A percentile compares a stretch with the other conserved stretches of the same genome.
These are phyloP conservation scores for Parasteatoda tepidariorum DNA, from an alignment of 1,140 invertebrate species.

Conservation along the genomic window DNA sequence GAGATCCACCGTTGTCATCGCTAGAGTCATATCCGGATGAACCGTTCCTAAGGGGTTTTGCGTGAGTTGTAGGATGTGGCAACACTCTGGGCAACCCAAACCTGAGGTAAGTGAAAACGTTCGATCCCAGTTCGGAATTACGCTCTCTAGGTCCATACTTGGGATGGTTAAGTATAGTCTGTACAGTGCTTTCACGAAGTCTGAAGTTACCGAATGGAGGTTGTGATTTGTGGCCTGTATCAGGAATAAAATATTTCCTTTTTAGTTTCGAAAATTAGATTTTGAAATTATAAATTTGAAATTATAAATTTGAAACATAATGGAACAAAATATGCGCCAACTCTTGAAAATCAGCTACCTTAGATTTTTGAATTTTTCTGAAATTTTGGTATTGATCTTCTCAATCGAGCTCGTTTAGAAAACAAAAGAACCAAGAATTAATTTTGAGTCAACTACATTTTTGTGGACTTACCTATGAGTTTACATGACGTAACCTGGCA, in stretches of 20 bases:
- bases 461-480: too few species aligned
- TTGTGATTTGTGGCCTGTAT: slow-evolving; percentile 54
- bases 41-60: slow-evolving; percentile 70
- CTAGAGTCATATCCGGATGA: slow-evolving; percentile 90
- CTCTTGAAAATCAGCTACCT: slow-evolving; percentile 15
- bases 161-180: slow-evolving; percentile 90
- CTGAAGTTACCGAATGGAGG: slow-evolving; percentile 82
- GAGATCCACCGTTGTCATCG: slow-evolving; percentile 74
- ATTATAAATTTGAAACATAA: slow-evolving; percentile 66
- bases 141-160: slow-evolving; percentile 67
- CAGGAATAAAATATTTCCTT: not conserved
- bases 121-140: slow-evolving; percentile 83
- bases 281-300: too few species aligned
- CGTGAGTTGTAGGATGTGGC: slow-evolving; percentile 74
- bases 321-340: slow-evolving; percentile 86
- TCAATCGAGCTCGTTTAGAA: too few species aligned
- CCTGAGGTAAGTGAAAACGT: slow-evolving; percentile 93
- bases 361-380: too few species aligned
- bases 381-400: too few species aligned
- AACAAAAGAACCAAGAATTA: too few species aligned
- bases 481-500: too few species aligned
- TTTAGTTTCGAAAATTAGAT: not conserved
- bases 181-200: slow-evolving; percentile 89
- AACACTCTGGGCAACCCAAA: slow-evolving; percentile 91
- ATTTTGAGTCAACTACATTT: too few species aligned